Percentiles rank a stretch among this genome's conserved stretches.
Evolutionary conservation across 2,797 vertebrate species (phyloP).

Genomic region (Sebastes steindachneri): DNA sequence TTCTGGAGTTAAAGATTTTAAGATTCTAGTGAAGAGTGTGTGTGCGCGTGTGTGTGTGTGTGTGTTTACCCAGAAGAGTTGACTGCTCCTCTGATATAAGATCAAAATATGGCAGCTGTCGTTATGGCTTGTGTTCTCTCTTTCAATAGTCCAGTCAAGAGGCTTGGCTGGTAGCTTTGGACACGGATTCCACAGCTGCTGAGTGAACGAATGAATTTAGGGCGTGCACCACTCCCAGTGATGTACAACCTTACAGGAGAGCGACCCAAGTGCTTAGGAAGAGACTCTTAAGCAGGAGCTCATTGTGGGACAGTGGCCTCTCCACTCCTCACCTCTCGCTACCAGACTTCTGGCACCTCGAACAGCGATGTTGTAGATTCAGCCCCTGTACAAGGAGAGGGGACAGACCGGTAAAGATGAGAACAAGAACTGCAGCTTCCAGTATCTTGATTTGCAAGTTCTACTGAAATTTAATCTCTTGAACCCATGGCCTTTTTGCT

Average conservation of each 20-base stretch:
- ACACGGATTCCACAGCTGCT: slow-evolving; percentile 39
- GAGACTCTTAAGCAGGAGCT: slow-evolving; percentile 7
- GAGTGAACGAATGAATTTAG: slow-evolving; percentile 40
- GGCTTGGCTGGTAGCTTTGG: slow-evolving; percentile 50
- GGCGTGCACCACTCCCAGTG: slow-evolving; percentile 20
- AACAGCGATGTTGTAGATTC: slow-evolving; percentile 72
- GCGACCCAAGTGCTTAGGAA: slow-evolving; percentile 45
- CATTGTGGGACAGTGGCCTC: not conserved
- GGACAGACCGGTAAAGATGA: not conserved
- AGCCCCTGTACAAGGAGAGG: slow-evolving; percentile 19
- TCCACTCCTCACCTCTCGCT: slow-evolving; percentile 45
- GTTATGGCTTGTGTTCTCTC: slow-evolving; percentile 78
- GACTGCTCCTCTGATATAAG: slow-evolving; percentile 54
- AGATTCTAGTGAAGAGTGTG: slow-evolving; percentile 9
- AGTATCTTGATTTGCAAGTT: not conserved
- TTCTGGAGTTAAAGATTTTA: slow-evolving; percentile 7
- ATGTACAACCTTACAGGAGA: slow-evolving; percentile 26
- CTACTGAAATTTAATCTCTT: not conserved
- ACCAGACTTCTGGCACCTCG: slow-evolving; percentile 85
- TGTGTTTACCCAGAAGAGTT: slow-evolving; percentile 38
- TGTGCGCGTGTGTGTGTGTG: not conserved
- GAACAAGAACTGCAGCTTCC: not conserved
- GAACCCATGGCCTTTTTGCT: not conserved
- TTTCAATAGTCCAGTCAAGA: slow-evolving; percentile 47
- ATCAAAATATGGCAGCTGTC: slow-evolving; percentile 70